These are phyloP conservation scores for Lasioglossum calceatum DNA, from an alignment of 2,888 invertebrate species.

Conservation along the genomic window DNA sequence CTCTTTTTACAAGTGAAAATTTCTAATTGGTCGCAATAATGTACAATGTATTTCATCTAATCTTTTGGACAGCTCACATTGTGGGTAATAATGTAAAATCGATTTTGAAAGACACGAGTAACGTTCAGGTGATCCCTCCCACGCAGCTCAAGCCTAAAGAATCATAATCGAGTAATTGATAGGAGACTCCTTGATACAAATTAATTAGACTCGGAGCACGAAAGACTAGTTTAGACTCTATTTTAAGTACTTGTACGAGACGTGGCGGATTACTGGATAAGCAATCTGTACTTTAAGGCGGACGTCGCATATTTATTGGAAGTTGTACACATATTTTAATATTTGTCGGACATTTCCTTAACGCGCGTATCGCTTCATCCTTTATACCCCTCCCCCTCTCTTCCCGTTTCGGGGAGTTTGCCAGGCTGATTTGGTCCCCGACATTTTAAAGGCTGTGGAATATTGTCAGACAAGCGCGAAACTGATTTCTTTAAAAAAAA, in stretches of 20 bases:
- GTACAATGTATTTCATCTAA: background rate
- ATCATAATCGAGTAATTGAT: constrained; percentile 69
- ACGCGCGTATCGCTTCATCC: constrained; percentile 47
- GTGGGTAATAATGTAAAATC: background rate
- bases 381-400: constrained; percentile 6
- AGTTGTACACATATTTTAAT: constrained; percentile 76
- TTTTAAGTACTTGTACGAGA: constrained; percentile 81
- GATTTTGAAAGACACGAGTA: background rate
- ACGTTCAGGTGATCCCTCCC: background rate
- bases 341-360: constrained; percentile 40
- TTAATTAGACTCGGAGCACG: constrained; percentile 74
- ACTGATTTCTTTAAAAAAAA: background rate
- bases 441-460: constrained; percentile 66
- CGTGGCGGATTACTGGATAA: constrained; percentile 72
- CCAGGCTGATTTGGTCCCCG: constrained; percentile 69
- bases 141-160: constrained; percentile 23
- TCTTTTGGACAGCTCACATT: background rate
- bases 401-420: constrained; percentile 40
- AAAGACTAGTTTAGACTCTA: constrained; percentile 80
- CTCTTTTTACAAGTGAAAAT: background rate
- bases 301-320: constrained; percentile 79
- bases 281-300: constrained; percentile 75
- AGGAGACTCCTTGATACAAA: constrained; percentile 73
- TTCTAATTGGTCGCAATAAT: background rate
- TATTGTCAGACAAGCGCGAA: constrained; percentile 34